phyloP scores from a whole-genome alignment of 2,888 invertebrate species.

The Mimumesa dahlbomi region DNA sequence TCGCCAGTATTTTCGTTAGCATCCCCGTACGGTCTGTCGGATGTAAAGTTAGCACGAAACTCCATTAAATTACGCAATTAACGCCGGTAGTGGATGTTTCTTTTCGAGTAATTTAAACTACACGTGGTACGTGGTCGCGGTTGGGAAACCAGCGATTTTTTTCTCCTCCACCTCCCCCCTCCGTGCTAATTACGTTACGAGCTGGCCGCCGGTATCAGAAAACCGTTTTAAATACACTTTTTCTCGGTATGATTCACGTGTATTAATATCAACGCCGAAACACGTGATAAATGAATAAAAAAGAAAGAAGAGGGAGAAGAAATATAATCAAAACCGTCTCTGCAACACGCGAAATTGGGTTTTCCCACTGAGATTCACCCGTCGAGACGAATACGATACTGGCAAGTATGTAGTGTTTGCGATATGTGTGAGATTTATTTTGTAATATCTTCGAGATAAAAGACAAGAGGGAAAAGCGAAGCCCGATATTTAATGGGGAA shows the following conservation, averaged over 20 bases:
- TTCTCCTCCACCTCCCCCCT: too few relatives aligned
- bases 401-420: too few relatives aligned
- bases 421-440: too few relatives aligned
- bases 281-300: neutral
- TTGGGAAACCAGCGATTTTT: constrained; percentile 18
- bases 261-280: neutral
- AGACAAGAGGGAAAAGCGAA: neutral
- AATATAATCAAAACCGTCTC: too few relatives aligned
- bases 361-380: too few relatives aligned
- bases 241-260: neutral
- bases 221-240: too few relatives aligned
- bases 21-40: neutral
- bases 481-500: constrained; percentile 37
- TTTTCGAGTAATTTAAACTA: constrained; percentile 11
- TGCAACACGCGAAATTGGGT: too few relatives aligned
- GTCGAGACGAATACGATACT: too few relatives aligned
- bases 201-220: constrained; percentile 8
- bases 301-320: neutral
- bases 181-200: constrained; percentile 17
- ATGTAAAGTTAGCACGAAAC: constrained; percentile 1
- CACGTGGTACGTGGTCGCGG: neutral
- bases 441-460: neutral
- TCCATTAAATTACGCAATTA: constrained; percentile 23
- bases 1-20: neutral
- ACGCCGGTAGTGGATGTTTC: constrained; percentile 11